Evolutionary conservation across 1,140 invertebrate species (phyloP), one percentile per base, ranked within the genome.

Genomic region (Pomacea maculata): DNA sequence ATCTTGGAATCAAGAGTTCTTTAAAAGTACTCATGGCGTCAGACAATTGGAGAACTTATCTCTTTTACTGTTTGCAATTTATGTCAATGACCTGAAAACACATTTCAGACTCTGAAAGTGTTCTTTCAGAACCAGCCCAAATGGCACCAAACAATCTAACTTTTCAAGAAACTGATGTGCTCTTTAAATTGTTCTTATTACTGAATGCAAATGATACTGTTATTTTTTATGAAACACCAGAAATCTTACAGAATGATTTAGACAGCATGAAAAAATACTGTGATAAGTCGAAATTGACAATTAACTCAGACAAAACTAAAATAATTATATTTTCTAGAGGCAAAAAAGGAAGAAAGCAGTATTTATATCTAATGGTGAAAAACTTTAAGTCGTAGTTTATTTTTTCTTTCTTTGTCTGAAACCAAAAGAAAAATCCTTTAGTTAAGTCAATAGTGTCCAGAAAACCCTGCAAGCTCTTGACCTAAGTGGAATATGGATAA

Each of bases 281-380:
- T 54, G 72, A 52, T 45, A 11, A 74, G 55, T 74, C 52, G 9
- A 74, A 54, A 74, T 54, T 74, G n/a, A 11, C 12, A 34, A 17
- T 74, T n/a, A 74, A 74, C 21, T 15, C 52, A 74, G 54, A 54
- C 15, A 74, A 54, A 74, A 54, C 34, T 54, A 54, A 74, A 54
- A 54, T 74, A 21, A 0, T 74, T 34, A 74, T 54, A 45, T 74
- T 74, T 54, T 74, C 72, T 52, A 74, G 9, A 74, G 72, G 72
- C 57, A 74, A 74, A 52, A 52, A 54, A 21, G 54, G 72, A 74
- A 7, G 19, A n/a, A 34, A n/a, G 11, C 72, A 34, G 6, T 15
- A 74, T 54, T 74, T 74, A 54, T 19, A 54, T 54, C 45, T 54
- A 74, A 54, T 14, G 19, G 19, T 17, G 14, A 74, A 54, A 74